Conservation (phyloP, 2,888 invertebrate genomes). For the Mythimna lalbum region DNA sequence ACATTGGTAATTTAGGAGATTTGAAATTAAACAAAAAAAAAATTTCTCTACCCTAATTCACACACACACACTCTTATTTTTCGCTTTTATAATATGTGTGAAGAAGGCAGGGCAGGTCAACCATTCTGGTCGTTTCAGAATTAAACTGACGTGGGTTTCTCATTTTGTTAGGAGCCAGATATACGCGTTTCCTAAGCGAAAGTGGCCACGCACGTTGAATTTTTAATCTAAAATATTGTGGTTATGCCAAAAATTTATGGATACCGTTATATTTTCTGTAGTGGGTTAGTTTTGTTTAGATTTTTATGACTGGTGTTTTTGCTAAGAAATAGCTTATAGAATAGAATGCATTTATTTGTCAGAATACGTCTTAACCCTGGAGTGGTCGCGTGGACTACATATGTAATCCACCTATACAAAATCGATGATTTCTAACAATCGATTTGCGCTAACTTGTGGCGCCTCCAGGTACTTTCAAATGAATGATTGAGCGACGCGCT, state of each 20-base stretch:
- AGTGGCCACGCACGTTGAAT: constrained; percentile 60
- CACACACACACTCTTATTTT: not conserved
- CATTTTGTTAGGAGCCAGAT: constrained; percentile 64
- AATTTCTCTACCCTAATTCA: too few species aligned
- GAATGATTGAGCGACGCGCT: too few species aligned
- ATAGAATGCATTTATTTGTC: too few species aligned
- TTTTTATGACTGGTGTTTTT: not conserved
- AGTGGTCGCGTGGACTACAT: too few species aligned
- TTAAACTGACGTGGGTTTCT: constrained; percentile 70
- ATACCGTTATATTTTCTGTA: constrained; percentile 9
- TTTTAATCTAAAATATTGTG: constrained; percentile 59
- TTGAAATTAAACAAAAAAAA: too few species aligned
- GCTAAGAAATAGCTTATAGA: too few species aligned
- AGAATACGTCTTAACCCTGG: too few species aligned
- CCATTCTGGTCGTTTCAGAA: constrained; percentile 55
- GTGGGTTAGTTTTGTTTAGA: not conserved
- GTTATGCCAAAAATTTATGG: constrained; percentile 32
- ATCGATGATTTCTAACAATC: too few species aligned
- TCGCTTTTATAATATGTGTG: not conserved
- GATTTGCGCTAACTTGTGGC: too few species aligned
- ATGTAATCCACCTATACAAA: too few species aligned
- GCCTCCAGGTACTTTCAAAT: too few species aligned
- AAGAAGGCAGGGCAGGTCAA: constrained; percentile 38
- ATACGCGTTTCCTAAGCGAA: constrained; percentile 57
- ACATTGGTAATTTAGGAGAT: too few species aligned